These are phyloP conservation scores for Agrochola circellaris DNA, from an alignment of 2,888 invertebrate genomes.

Conservation along the genomic window DNA sequence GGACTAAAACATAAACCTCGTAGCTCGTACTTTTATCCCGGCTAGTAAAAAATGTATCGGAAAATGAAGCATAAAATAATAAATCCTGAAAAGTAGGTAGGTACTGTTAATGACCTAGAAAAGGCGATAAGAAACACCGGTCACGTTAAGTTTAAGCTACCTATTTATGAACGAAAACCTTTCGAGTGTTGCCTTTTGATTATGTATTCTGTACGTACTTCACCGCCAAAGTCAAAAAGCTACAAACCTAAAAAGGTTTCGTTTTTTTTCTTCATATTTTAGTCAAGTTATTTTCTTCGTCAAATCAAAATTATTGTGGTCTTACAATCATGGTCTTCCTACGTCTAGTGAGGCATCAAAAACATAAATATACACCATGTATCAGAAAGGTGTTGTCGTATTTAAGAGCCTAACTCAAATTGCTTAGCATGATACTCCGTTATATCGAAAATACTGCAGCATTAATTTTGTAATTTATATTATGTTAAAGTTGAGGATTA, in stretches of 20 bases:
- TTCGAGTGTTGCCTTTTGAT: conserved; percentile 22
- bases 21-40: not conserved
- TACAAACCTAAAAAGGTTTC: not conserved
- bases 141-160: conserved; percentile 29
- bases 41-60: not conserved
- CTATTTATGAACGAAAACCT: conserved; percentile 35
- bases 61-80: not conserved
- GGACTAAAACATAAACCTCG: not conserved
- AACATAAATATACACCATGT: no score
- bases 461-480: no score
- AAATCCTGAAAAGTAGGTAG: no score
- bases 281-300: not conserved
- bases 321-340: not conserved
- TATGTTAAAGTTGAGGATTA: no score
- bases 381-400: no score
- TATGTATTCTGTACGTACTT: conserved; percentile 34
- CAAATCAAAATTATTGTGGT: not conserved
- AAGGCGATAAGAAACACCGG: conserved; percentile 34
- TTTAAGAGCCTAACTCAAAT: no score
- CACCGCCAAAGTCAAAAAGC: not conserved
- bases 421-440: no score
- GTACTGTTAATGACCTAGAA: conserved; percentile 38
- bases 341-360: no score
- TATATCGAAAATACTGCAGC: no score
- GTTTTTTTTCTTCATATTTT: not conserved